phyloP scores from a whole-genome alignment of 2,113 vertebrate genomes.

The Pteruthius melanotis region DNA sequence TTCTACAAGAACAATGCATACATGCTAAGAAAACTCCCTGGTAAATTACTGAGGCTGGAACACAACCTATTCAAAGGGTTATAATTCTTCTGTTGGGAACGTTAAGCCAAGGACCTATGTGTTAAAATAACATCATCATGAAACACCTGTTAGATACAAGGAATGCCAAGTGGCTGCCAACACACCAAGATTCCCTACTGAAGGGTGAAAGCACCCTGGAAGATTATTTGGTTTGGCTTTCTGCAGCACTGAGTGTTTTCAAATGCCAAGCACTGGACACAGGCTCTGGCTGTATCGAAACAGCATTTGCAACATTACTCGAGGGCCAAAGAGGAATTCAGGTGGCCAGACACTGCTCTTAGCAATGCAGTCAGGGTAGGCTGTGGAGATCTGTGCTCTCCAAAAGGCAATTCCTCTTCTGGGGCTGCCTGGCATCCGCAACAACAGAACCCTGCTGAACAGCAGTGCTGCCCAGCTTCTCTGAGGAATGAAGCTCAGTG shows the following conservation, averaged over 20 bases:
- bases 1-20: not conserved
- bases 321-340: not conserved
- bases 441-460: rapidly evolving
- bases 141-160: not conserved
- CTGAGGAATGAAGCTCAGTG: not conserved
- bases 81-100: not conserved
- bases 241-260: not conserved
- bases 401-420: not conserved
- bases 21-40: not conserved
- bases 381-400: not conserved
- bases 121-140: not conserved
- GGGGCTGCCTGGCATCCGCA: not conserved
- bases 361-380: not conserved
- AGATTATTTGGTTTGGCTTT: not conserved
- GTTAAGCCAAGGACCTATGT: not conserved
- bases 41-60: not conserved
- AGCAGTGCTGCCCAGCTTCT: not conserved
- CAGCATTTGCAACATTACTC: not conserved
- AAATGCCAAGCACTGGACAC: not conserved
- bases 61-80: not conserved
- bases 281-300: not conserved
- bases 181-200: rapidly evolving
- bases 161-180: not conserved
- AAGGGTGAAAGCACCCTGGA: not conserved
- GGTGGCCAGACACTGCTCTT: not conserved